Evolutionary conservation across 2,113 vertebrate species (phyloP).

Genomic region (Dasyprocta punctata): DNA sequence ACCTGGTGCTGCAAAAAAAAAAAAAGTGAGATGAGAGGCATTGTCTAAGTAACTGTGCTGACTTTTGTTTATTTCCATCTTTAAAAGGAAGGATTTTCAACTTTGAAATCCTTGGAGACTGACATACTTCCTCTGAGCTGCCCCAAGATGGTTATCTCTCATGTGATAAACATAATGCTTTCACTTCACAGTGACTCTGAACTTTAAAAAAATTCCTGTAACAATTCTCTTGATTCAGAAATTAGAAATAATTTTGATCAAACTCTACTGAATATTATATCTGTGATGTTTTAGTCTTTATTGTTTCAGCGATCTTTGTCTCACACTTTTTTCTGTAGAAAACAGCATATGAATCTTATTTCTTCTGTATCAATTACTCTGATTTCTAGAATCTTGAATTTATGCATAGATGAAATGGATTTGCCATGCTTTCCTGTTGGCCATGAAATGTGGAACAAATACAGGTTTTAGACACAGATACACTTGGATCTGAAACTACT

Average conservation of each 20-base stretch:
- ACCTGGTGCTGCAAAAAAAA: no score
- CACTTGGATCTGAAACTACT: neutral
- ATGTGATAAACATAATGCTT: neutral
- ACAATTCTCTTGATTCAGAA: conserved; percentile 13
- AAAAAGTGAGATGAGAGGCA: neutral
- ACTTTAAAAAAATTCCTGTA: neutral
- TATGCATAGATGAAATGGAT: neutral
- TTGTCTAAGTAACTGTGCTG: neutral
- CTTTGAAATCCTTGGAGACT: neutral
- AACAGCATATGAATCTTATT: conserved; percentile 24
- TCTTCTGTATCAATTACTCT: neutral
- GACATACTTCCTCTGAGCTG: neutral
- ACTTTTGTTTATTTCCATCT: conserved; percentile 2
- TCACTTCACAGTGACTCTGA: neutral
- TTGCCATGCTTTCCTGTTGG: neutral
- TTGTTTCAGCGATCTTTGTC: neutral
- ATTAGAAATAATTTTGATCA: conserved; percentile 30
- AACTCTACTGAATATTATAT: neutral
- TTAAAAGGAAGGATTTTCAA: conserved; percentile 6
- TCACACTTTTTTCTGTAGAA: neutral
- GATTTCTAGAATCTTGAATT: neutral
- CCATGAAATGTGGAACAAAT: neutral
- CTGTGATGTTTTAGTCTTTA: neutral
- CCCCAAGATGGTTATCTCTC: neutral
- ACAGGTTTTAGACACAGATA: neutral